Evolutionary conservation across 2,888 invertebrate species (phyloP), one percentile per base, ranked within the genome.

Genomic region (Spatulosminthurus flaviceps): DNA sequence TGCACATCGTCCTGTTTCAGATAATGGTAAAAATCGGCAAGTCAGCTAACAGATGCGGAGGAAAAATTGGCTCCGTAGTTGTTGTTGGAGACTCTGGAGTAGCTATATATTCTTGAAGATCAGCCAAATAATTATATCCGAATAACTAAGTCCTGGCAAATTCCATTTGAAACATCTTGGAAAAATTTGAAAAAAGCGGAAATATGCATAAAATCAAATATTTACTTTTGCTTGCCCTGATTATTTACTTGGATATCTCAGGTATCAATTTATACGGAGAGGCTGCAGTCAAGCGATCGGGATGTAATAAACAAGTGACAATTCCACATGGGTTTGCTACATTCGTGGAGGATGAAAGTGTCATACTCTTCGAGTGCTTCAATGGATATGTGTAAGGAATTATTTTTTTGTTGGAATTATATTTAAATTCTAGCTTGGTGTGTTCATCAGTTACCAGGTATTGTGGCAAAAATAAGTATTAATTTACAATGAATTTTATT

Each of bases 291-390:
- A 42, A 60, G 24, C 72, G 22, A 5, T 19, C 19, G 9, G 66
- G 73, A 1, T 79, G 78, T 43, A 28, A 28, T 22, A 61, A 79
- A 51, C 24, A 34, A 22, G 22, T 79, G 21, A 0, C 64, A 11
- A 42, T 79, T 66, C 42, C 42, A 0, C 29, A 79, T 51, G 78
- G 78, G 26, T 79, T 79, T 28, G 26, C 51, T 41, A 79, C 78
- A 0, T 73, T 79, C 28, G 43, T 79, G 11, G 78, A 79, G 24
- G 42, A 73, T 24, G 78, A 67, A 5, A 51, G 42, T 28, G 73
- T 79, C 1, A 72, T 64, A 28, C 29, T 79, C 4, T 79, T 79
- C 64, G 78, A 79, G 43, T 79, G 78, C 34, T n/a, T 28, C 5
- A n/a, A 64, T 43, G 78, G 78, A 42, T 79, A 64, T 67, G 66